Evolutionary conservation across 2,797 vertebrate genomes (phyloP).

Genomic region (Chaetodon trifasciatus): DNA sequence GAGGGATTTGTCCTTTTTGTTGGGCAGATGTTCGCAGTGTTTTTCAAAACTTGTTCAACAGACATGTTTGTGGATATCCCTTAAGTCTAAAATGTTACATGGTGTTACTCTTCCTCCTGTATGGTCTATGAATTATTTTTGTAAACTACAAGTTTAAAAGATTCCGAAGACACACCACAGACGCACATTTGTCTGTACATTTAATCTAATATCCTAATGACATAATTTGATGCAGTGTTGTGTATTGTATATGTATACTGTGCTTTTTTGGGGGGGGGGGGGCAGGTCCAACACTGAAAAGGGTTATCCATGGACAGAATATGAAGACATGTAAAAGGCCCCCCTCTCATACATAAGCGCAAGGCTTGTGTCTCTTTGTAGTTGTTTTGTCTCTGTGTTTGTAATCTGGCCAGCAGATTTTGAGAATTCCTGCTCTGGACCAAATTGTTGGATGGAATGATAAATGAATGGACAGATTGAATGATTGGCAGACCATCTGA

Average conservation of each 20-base stretch:
- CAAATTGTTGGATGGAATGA: slow-evolving; percentile 1
- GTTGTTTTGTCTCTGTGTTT: not conserved
- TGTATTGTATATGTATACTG: too few relatives aligned
- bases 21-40: not conserved
- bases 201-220: not conserved
- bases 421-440: not conserved
- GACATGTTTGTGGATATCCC: not conserved
- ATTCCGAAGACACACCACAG: not conserved
- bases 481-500: not conserved
- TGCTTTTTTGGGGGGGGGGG: too few relatives aligned
- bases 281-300: not conserved
- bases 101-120: not conserved
- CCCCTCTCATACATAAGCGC: not conserved
- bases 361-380: not conserved
- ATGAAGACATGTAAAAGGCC: not conserved
- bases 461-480: not conserved
- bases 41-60: not conserved
- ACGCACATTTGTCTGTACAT: not conserved
- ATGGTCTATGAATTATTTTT: not conserved
- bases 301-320: not conserved
- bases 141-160: not conserved
- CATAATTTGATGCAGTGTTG: too few relatives aligned
- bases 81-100: not conserved
- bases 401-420: not conserved
- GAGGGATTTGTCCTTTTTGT: not conserved